Percentiles rank a stretch among this genome's conserved stretches.
phyloP scores from a whole-genome alignment of 2,888 invertebrate genomes.

The Lepas anatifera region DNA sequence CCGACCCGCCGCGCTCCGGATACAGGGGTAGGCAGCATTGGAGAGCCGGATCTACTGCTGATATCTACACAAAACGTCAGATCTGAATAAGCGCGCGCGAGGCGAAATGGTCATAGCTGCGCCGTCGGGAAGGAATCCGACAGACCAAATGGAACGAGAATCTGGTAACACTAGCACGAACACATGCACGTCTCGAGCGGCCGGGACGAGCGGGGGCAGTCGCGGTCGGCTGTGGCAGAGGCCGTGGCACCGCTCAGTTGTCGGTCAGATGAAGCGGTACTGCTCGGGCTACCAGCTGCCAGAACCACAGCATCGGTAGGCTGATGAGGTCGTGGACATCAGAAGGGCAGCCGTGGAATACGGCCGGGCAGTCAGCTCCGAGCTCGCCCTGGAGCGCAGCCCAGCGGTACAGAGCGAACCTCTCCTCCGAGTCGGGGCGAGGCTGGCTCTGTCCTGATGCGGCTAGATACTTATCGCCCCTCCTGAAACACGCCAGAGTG shows the following conservation, averaged over 20 bases:
- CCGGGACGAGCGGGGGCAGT: too few relatives aligned
- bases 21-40: too few relatives aligned
- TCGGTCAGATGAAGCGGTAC: slow-evolving; percentile 19
- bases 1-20: too few relatives aligned
- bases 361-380: slow-evolving; percentile 14
- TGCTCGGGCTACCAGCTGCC: slow-evolving; percentile 17
- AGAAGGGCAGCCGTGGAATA: slow-evolving; percentile 16
- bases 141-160: not conserved
- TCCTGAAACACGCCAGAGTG: not conserved
- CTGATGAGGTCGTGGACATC: slow-evolving; percentile 17
- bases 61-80: slow-evolving; percentile 5
- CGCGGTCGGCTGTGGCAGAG: too few relatives aligned
- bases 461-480: too few relatives aligned
- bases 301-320: slow-evolving; percentile 19
- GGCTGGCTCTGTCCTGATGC: not conserved
- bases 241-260: slow-evolving; percentile 12
- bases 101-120: not conserved
- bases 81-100: not conserved
- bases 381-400: slow-evolving; percentile 16
- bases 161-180: slow-evolving; percentile 11
- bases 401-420: slow-evolving; percentile 19
- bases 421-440: not conserved
- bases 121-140: not conserved
- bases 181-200: not conserved
- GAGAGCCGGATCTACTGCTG: not conserved